Conservation (phyloP, 2,797 vertebrate species). For the Arrhamphus sclerolepis region DNA sequence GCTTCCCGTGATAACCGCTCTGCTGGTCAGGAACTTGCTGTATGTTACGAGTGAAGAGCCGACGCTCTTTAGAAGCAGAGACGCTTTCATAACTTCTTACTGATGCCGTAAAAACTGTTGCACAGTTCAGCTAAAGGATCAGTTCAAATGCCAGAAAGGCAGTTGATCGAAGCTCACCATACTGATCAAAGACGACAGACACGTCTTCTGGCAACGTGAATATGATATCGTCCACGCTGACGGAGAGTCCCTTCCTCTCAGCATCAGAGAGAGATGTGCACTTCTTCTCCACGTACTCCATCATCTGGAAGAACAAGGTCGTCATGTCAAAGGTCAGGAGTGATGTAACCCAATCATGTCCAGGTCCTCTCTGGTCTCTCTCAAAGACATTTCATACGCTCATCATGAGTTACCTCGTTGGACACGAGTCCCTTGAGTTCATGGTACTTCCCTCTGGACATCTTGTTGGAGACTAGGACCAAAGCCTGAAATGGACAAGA, state of each 20-base stretch:
- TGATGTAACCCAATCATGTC: too few species aligned
- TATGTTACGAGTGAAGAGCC: too few species aligned
- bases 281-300: conserved; percentile 52
- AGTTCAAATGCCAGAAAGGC: too few species aligned
- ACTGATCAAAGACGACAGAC: conserved; percentile 50
- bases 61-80: too few species aligned
- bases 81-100: too few species aligned
- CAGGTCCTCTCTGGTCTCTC: too few species aligned
- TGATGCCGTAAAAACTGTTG: too few species aligned
- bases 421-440: conserved; percentile 60
- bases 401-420: conserved; percentile 51
- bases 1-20: too few species aligned
- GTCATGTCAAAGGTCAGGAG: too few species aligned
- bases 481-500: conserved; percentile 53
- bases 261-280: conserved; percentile 42
- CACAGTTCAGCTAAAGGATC: too few species aligned
- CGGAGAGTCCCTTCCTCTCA: conserved; percentile 50
- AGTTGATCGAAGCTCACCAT: conserved; percentile 44
- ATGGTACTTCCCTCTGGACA: conserved; percentile 62
- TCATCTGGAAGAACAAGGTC: conserved; percentile 45
- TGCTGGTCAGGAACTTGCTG: too few species aligned
- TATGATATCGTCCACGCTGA: conserved; percentile 63
- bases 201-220: conserved; percentile 69
- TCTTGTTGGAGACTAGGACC: conserved; percentile 62
- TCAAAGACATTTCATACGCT: too few species aligned